Percentiles rank a stretch among this genome's conserved stretches.
Evolutionary conservation across 2,113 vertebrate genomes (phyloP).

Genomic region (Enhydra lutris): DNA sequence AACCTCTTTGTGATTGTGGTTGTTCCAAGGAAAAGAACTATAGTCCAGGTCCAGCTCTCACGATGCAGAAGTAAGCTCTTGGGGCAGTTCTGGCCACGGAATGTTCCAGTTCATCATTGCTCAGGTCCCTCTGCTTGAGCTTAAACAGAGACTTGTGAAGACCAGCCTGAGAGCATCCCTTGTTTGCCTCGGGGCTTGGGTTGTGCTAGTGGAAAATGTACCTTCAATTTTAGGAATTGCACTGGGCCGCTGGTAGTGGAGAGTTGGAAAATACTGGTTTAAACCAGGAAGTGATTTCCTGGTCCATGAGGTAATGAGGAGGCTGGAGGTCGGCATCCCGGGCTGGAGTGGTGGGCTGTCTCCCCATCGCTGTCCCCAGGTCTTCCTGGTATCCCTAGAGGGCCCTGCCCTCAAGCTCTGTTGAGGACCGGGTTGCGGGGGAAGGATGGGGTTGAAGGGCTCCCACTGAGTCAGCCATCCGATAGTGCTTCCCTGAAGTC

Average conservation of each 20-base stretch:
- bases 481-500: background rate
- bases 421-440: background rate
- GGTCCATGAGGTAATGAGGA: background rate
- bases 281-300: background rate
- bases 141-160: background rate
- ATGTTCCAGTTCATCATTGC: background rate
- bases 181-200: background rate
- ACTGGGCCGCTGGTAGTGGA: background rate
- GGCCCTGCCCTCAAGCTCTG: background rate
- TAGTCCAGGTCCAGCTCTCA: background rate
- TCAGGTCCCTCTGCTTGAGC: background rate
- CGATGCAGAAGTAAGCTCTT: background rate
- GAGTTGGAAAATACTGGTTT: background rate
- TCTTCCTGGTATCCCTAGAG: too few species aligned
- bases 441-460: accelerated
- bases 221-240: background rate
- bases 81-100: background rate
- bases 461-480: background rate
- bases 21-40: background rate
- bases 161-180: background rate
- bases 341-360: too few species aligned
- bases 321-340: background rate
- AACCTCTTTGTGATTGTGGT: background rate
- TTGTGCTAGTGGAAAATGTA: background rate
- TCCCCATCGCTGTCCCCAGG: background rate